Conservation (phyloP, 2,113 vertebrate genomes). For the Eublepharis macularius region DNA sequence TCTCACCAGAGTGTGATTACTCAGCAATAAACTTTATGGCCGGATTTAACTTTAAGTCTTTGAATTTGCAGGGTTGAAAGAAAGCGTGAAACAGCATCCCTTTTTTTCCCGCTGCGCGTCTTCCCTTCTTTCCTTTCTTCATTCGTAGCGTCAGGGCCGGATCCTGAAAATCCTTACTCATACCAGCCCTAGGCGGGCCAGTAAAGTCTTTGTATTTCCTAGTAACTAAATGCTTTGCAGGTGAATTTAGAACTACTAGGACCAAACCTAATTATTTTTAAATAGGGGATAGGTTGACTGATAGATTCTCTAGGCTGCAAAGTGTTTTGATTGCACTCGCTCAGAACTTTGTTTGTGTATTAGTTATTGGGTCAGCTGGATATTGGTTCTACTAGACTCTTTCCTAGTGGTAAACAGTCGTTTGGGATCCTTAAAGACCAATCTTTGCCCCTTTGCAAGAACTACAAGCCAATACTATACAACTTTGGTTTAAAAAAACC, state of each 20-base stretch:
- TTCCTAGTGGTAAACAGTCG: constrained; percentile 45
- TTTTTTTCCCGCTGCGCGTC: constrained; percentile 56
- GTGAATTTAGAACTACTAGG: constrained; percentile 18
- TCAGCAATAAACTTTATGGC: constrained; percentile 87
- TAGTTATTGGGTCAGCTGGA: no score
- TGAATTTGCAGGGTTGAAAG: constrained; percentile 82
- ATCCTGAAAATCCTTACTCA: constrained; percentile 45
- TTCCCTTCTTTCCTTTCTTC: constrained; percentile 3
- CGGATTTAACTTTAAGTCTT: constrained; percentile 82
- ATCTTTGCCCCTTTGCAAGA: neutral
- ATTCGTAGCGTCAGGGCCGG: constrained; percentile 61
- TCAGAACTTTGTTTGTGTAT: constrained; percentile 50
- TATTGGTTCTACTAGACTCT: constrained; percentile 63
- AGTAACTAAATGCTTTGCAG: neutral
- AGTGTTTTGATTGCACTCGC: constrained; percentile 37
- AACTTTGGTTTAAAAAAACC: no score
- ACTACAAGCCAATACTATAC: neutral
- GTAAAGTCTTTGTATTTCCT: constrained; percentile 4
- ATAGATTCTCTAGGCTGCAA: neutral
- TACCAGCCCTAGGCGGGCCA: constrained; percentile 32
- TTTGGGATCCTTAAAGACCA: constrained; percentile 36
- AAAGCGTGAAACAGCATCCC: constrained; percentile 71
- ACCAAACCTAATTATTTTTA: neutral
- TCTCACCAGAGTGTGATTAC: constrained; percentile 84
- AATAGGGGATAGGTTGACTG: neutral